Conservation (phyloP, 2,797 vertebrate genomes). For the Distichodus sexfasciatus region DNA sequence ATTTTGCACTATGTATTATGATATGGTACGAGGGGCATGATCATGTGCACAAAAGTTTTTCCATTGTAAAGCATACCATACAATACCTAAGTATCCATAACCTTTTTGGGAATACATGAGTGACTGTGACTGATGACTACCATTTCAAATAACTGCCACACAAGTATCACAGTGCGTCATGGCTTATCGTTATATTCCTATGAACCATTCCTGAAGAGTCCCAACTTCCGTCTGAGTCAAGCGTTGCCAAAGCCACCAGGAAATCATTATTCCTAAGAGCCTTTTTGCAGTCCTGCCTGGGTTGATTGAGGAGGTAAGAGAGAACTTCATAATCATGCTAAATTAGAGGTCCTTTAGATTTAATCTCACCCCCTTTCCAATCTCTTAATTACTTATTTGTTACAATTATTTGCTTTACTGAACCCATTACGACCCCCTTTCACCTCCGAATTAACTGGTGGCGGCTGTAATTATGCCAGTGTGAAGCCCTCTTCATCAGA, state of each 20-base stretch:
- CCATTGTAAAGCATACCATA: no score
- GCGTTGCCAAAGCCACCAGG: slow-evolving; percentile 56
- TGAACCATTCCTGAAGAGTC: slow-evolving; percentile 1
- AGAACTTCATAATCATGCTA: slow-evolving; percentile 77
- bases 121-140: no score
- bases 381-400: slow-evolving; percentile 79
- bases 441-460: slow-evolving; percentile 66
- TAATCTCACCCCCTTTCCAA: slow-evolving; percentile 67
- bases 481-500: slow-evolving; percentile 52
- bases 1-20: no score
- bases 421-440: slow-evolving; percentile 68
- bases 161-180: no score
- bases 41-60: no score
- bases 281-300: slow-evolving; percentile 57
- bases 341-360: slow-evolving; percentile 78
- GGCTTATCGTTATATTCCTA: background rate
- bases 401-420: slow-evolving; percentile 80
- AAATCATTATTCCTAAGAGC: slow-evolving; percentile 69
- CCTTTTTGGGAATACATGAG: no score
- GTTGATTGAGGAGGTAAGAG: slow-evolving; percentile 69
- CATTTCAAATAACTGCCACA: no score
- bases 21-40: no score
- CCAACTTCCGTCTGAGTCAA: slow-evolving; percentile 4
- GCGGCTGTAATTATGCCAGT: slow-evolving; percentile 55
- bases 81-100: no score